Conservation (phyloP, 2,113 vertebrate species). For the Zosterops borbonicus region DNA sequence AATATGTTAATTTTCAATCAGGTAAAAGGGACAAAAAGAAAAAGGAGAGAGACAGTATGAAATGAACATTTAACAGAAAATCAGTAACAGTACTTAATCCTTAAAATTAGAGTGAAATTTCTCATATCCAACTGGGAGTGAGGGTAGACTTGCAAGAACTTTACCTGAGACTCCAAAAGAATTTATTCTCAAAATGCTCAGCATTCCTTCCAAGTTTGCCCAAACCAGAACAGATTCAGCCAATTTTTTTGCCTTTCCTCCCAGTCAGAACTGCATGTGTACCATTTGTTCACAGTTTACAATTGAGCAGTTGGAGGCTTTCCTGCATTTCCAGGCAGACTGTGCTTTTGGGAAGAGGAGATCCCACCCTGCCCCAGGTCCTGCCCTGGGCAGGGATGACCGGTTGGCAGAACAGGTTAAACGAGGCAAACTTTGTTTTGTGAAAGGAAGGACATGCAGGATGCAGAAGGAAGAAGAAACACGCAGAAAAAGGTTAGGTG, state of each 20-base stretch:
- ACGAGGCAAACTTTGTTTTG: accelerated
- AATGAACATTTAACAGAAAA: neutral
- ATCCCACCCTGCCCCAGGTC: neutral
- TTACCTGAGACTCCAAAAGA: neutral
- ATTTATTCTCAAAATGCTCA: neutral
- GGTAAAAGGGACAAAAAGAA: neutral
- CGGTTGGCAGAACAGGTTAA: neutral
- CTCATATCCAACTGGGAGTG: neutral
- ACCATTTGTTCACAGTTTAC: accelerated
- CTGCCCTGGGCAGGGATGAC: neutral
- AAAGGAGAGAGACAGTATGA: neutral
- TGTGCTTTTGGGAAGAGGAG: neutral
- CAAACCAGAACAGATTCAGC: neutral
- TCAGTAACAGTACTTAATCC: neutral
- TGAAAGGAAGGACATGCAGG: neutral
- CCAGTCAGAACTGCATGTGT: accelerated
- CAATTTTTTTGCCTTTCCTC: neutral
- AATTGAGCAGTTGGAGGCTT: accelerated
- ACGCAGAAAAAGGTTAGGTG: neutral
- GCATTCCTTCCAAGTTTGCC: neutral
- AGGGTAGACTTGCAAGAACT: neutral
- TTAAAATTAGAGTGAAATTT: neutral
- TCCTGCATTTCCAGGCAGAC: neutral
- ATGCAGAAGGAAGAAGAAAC: neutral
- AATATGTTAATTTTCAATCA: neutral